Conservation (phyloP, 2,113 vertebrate species). For the human (Homo sapiens) region DNA sequence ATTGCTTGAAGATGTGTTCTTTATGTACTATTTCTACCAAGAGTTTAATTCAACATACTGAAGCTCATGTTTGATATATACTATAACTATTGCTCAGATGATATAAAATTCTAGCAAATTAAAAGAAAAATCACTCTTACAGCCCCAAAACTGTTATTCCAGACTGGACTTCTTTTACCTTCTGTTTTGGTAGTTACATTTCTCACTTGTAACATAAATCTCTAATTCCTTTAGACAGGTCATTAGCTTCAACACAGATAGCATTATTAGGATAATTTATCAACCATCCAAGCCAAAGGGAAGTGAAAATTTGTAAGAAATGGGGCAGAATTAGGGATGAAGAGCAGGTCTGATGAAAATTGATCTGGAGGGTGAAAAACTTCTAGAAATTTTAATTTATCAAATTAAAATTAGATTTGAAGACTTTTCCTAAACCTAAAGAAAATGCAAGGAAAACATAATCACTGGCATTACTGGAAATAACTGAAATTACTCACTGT, state of each 20-base stretch:
- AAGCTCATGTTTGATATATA: background rate
- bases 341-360: background rate
- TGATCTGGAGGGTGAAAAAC: background rate
- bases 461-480: background rate
- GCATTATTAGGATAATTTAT: slow-evolving; percentile 47
- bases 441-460: slow-evolving; percentile 29
- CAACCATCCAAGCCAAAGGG: background rate
- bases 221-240: slow-evolving; percentile 29
- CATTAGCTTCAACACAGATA: slow-evolving; percentile 46
- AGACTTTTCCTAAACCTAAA: slow-evolving; percentile 13
- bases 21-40: background rate
- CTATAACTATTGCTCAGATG: background rate
- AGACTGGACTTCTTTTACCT: background rate
- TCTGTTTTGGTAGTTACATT: background rate
- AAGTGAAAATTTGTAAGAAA: background rate
- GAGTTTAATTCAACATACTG: background rate
- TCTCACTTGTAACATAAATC: slow-evolving; percentile 3
- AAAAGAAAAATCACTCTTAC: background rate
- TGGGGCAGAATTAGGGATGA: background rate
- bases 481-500: background rate
- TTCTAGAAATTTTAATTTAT: slow-evolving; percentile 39
- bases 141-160: background rate
- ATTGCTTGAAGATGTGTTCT: background rate
- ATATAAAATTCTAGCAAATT: background rate
- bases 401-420: slow-evolving; percentile 16